Conservation (phyloP, 2,888 invertebrate genomes). For the Mactromeris polynyma region DNA sequence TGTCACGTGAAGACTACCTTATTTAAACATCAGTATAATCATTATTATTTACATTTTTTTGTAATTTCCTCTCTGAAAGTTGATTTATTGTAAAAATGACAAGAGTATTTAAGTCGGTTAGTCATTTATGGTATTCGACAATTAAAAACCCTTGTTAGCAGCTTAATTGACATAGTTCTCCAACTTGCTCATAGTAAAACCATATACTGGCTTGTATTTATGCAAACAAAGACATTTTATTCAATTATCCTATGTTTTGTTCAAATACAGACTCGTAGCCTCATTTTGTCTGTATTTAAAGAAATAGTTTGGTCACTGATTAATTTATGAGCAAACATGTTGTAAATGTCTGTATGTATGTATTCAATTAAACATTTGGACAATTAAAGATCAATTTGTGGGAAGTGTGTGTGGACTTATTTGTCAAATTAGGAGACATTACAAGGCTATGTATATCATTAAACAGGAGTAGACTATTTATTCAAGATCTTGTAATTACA, state of each 20-base stretch:
- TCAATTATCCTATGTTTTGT: neutral
- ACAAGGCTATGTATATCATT: constrained; percentile 30
- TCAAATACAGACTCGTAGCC: neutral
- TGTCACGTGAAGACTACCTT: neutral
- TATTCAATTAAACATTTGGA: constrained; percentile 1
- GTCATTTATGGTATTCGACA: neutral
- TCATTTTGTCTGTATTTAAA: neutral
- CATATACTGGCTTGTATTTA: neutral
- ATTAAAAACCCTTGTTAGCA: neutral
- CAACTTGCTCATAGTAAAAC: neutral
- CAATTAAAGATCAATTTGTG: constrained; percentile 12
- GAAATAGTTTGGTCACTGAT: neutral
- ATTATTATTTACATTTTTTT: neutral
- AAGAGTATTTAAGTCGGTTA: neutral
- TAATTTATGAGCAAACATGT: constrained; percentile 1
- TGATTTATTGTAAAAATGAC: neutral
- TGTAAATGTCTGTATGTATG: neutral
- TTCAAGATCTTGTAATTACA: constrained; percentile 32
- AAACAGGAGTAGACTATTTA: constrained; percentile 39
- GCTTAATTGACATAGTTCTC: neutral
- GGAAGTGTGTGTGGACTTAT: constrained; percentile 32
- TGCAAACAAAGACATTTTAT: neutral
- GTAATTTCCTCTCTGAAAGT: neutral
- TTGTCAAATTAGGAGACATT: constrained; percentile 45
- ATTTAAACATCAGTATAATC: neutral